A percentile compares a stretch with the other conserved stretches of the same genome.
phyloP scores from a whole-genome alignment of 2,888 invertebrate genomes.

The Cabera pusaria region DNA sequence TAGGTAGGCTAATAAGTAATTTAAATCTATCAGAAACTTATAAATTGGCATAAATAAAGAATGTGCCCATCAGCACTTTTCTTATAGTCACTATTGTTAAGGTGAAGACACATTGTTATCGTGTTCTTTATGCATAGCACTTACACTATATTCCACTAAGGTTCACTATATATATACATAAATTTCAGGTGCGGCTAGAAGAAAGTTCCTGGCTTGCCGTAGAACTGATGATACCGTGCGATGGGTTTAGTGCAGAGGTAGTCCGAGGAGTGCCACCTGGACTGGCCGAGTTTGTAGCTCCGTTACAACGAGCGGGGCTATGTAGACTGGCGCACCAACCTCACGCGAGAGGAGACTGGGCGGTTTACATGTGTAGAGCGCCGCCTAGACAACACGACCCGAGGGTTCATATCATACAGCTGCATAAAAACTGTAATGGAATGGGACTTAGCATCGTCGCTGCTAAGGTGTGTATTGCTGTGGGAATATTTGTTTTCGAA shows the following conservation, averaged over 20 bases:
- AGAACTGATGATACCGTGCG: conserved; percentile 96
- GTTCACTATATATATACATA: no score
- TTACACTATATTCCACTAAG: no score
- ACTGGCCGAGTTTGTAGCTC: conserved; percentile 93
- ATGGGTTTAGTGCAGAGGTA: conserved; percentile 98
- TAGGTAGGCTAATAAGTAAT: no score
- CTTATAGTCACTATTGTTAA: no score
- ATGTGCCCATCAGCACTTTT: no score
- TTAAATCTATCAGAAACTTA: no score
- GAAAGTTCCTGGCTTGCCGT: conserved; percentile 96
- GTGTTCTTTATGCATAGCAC: no score
- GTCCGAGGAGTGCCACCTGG: conserved; percentile 97
- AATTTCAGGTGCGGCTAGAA: conserved; percentile 90
- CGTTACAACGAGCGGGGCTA: conserved; percentile 92
- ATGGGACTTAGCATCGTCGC: conserved; percentile 99
- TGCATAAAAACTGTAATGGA: conserved; percentile 97
- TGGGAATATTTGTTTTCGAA: no score
- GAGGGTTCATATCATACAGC: conserved; percentile 89
- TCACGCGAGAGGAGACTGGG: conserved; percentile 96
- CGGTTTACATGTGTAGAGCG: conserved; percentile 93
- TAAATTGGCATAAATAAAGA: no score
- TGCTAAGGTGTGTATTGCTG: conserved; percentile 95
- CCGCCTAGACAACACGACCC: conserved; percentile 86
- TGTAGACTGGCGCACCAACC: conserved; percentile 96
- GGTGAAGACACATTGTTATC: no score